Evolutionary conservation across 2,888 invertebrate genomes (phyloP), one percentile per base, ranked within the genome.

Genomic region (Hirudinaria manillensis): DNA sequence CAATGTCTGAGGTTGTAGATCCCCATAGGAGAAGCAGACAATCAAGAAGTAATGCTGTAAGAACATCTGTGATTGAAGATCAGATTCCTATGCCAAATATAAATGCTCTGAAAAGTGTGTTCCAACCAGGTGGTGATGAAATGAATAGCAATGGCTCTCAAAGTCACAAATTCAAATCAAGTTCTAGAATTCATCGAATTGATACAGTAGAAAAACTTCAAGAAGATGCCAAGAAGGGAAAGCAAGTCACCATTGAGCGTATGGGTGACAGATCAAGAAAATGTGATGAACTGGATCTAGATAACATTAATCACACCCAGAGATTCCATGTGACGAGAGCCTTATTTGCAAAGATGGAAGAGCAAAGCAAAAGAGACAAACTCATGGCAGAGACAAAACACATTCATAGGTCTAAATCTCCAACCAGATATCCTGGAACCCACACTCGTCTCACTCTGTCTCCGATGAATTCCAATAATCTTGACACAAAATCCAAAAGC

Each of bases 311-410:
- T 38, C 76, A 76, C 32, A 70, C 76, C 1, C 74, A 76, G 56
- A 61, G 76, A n/a, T 76, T 74, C 61, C 45, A 45, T 21, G 68
- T 74, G 29, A 76, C 74, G 10, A 45, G 76, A 16, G 76, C 76
- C 19, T 53, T 68, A 51, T 76, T 76, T 70, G 76, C 76, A 16
- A 70, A 76, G 53, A 74, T 76, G 74, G 76, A 76, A 36, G 74
- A 76, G 61, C 74, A 76, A 61, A 74, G 32, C 67, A 27, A 27
- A 27, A n/a, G 66, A 45, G 74, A 76, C n/a, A 56, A 61, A 32
- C 29, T 73, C 61, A 56, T 53, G 51, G 61, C 73, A 61, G 73
- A 73, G 32, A 68, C 32, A 7, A 55, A 56, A 7, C 73, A 73
- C 34, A 27, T 73, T 27, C 73, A 73, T 27, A 32, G 73, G 36